Conservation (phyloP, 2,797 vertebrate genomes). For the Phrynocephalus vlangalii region DNA sequence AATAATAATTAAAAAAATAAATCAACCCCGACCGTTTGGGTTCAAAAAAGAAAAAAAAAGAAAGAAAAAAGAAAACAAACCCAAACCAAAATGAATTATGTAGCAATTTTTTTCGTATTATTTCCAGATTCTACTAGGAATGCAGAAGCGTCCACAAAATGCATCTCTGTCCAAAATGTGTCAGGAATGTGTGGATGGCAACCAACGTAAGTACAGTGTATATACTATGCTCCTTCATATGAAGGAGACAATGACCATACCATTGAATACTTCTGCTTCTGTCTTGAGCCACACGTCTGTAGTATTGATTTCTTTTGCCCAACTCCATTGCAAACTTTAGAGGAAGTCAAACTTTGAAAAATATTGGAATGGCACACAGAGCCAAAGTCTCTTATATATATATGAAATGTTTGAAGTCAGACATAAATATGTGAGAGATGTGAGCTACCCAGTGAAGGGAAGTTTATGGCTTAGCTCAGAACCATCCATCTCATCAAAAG, state of each 20-base stretch:
- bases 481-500: slow-evolving; percentile 64
- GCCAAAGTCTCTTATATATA: slow-evolving; percentile 56
- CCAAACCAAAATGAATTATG: too few relatives aligned
- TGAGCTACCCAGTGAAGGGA: slow-evolving; percentile 61
- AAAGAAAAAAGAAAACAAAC: too few relatives aligned
- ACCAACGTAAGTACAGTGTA: not conserved
- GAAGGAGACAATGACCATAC: not conserved
- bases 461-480: slow-evolving; percentile 68
- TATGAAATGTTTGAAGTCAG: slow-evolving; percentile 62
- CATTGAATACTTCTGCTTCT: not conserved
- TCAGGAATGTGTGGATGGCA: too few relatives aligned
- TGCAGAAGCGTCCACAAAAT: too few relatives aligned
- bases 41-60: too few relatives aligned
- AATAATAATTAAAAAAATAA: too few relatives aligned
- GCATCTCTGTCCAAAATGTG: too few relatives aligned
- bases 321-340: slow-evolving; percentile 26
- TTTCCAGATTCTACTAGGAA: too few relatives aligned
- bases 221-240: too few relatives aligned
- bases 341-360: slow-evolving; percentile 56
- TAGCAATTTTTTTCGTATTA: too few relatives aligned
- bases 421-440: slow-evolving; percentile 70
- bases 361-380: slow-evolving; percentile 51
- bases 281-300: too few relatives aligned
- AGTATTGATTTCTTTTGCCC: not conserved
- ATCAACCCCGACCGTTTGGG: too few relatives aligned